Conservation (phyloP, 1,140 invertebrate genomes). For the Colletes latitarsis region DNA sequence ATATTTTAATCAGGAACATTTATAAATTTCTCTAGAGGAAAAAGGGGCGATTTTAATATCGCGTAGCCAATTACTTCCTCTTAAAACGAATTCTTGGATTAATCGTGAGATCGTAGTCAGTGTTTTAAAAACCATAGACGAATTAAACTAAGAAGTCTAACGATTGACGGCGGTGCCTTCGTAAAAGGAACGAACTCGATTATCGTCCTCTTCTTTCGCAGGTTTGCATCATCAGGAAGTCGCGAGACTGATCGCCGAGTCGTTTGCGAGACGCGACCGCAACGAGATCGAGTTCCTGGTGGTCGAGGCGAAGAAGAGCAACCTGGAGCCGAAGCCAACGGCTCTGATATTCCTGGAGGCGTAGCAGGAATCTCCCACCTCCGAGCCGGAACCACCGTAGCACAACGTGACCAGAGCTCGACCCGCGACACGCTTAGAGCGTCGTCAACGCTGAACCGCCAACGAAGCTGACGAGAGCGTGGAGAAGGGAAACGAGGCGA, state of each 20-base stretch:
- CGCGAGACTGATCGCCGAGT: conserved; percentile 93
- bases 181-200: no score
- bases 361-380: conserved; percentile 86
- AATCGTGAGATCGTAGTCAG: no score
- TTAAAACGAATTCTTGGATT: no score
- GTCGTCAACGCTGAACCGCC: conserved; percentile 27
- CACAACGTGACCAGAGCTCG: conserved; percentile 51
- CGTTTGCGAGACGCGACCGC: conserved; percentile 92
- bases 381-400: conserved; percentile 78
- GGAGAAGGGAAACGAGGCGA: background rate
- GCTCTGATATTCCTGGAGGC: conserved; percentile 93
- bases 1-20: no score
- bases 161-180: no score
- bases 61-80: no score
- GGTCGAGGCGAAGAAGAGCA: conserved; percentile 93
- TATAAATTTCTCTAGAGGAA: no score
- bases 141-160: no score
- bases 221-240: conserved; percentile 89
- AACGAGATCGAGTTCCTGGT: conserved; percentile 95
- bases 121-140: no score
- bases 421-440: conserved; percentile 13
- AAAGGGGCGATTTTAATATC: no score
- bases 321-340: conserved; percentile 93
- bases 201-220: conserved; percentile 31
- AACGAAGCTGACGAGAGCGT: background rate